Percentiles rank a stretch among this genome's conserved stretches.
Conservation (phyloP, 2,113 vertebrate species). For the Mola mola region DNA sequence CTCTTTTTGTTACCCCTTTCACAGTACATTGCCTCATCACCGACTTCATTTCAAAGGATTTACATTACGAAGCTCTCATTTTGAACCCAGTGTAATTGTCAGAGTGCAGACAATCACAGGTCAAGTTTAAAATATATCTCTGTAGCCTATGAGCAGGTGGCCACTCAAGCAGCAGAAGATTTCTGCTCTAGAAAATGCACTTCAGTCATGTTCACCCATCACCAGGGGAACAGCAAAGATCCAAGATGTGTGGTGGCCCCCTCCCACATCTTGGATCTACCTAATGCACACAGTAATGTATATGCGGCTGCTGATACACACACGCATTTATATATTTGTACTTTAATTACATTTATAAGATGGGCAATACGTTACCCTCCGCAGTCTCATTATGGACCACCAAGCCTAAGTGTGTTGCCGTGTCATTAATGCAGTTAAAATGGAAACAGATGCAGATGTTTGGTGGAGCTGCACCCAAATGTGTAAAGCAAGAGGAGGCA, state of each 20-base stretch:
- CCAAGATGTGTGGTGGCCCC: background rate
- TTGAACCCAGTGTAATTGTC: conserved; percentile 1
- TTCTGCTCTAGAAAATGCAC: conserved; percentile 39
- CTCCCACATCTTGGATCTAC: background rate
- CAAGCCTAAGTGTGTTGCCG: conserved; percentile 30
- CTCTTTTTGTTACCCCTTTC: background rate
- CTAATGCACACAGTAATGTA: conserved; percentile 18
- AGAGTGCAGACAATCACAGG: background rate
- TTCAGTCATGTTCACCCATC: conserved; percentile 58
- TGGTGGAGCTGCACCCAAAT: conserved; percentile 30
- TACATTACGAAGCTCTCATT: background rate
- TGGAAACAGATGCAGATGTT: conserved; percentile 45
- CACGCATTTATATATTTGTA: conserved; percentile 2
- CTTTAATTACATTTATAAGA: conserved; percentile 41
- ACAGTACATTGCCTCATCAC: background rate
- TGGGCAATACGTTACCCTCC: conserved; percentile 44
- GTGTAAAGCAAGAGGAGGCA: conserved; percentile 12
- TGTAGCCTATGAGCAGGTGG: too few species aligned
- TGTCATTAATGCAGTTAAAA: conserved; percentile 49
- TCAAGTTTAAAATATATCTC: conserved; percentile 17
- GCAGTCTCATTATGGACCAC: conserved; percentile 45
- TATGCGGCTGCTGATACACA: conserved; percentile 2
- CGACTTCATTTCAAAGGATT: background rate
- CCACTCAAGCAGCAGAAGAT: conserved; percentile 22
- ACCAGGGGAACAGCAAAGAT: conserved; percentile 17